A percentile compares a stretch with the other conserved stretches of the same genome.
phyloP scores from a whole-genome alignment of 2,113 vertebrate species.

The Aspidoscelis tigris region DNA sequence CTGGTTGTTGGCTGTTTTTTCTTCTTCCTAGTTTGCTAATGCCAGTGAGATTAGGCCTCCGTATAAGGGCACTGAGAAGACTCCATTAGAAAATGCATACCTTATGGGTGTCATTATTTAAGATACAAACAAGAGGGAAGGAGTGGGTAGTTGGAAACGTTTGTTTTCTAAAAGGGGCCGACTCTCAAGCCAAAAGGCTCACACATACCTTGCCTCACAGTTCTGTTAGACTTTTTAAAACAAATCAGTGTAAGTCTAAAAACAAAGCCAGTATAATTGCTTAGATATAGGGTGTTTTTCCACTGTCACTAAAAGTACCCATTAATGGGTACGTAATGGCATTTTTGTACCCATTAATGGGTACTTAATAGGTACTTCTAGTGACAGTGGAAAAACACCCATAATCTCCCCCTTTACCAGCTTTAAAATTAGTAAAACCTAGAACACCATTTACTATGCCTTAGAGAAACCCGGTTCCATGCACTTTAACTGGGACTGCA shows the following conservation, averaged over 20 bases:
- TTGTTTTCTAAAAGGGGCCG: not conserved
- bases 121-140: not conserved
- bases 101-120: not conserved
- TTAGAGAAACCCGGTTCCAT: no score
- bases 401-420: constrained; percentile 75
- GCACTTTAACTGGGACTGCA: not conserved
- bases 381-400: not conserved
- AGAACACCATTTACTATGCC: not conserved
- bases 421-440: constrained; percentile 64
- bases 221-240: not conserved
- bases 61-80: not conserved
- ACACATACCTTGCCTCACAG: no score
- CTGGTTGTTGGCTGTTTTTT: not conserved
- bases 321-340: no score
- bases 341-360: constrained; percentile 29
- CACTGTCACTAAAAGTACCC: no score
- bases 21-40: not conserved
- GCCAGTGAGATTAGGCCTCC: not conserved
- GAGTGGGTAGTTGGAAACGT: not conserved
- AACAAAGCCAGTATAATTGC: constrained; percentile 65
- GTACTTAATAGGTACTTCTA: constrained; percentile 59
- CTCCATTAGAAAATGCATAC: not conserved
- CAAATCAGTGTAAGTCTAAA: constrained; percentile 64
- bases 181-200: not conserved
- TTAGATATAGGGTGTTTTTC: no score